Conservation (phyloP, 2,113 vertebrate genomes). For the Garra rufa region DNA sequence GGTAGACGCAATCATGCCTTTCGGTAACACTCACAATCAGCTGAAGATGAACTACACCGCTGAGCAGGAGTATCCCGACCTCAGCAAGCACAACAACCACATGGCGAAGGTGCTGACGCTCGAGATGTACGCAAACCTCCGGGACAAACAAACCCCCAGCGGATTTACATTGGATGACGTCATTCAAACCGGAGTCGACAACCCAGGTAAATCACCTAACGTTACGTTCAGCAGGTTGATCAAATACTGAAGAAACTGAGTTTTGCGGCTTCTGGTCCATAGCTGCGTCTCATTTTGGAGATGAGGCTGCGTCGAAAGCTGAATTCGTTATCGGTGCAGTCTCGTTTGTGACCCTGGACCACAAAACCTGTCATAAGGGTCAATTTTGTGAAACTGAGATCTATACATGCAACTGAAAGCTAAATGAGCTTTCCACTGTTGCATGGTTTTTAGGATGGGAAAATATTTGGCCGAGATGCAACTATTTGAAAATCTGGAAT, state of each 20-base stretch:
- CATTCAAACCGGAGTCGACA: slow-evolving; percentile 94
- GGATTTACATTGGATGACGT: slow-evolving; percentile 90
- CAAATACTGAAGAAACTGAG: background rate
- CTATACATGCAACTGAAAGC: too few relatives aligned
- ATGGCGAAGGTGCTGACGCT: slow-evolving; percentile 91
- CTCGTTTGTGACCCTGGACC: too few relatives aligned
- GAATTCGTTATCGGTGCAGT: too few relatives aligned
- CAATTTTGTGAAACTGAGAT: too few relatives aligned
- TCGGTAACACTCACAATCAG: slow-evolving; percentile 91
- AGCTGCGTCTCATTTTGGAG: too few relatives aligned
- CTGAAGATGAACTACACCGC: slow-evolving; percentile 84
- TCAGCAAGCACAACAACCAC: slow-evolving; percentile 92
- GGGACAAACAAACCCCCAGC: slow-evolving; percentile 85
- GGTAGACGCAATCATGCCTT: slow-evolving; percentile 86
- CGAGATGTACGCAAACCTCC: slow-evolving; percentile 85
- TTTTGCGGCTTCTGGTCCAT: background rate
- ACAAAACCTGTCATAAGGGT: too few relatives aligned
- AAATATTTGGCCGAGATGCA: too few relatives aligned
- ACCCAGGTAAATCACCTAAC: slow-evolving; percentile 82
- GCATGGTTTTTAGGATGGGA: too few relatives aligned
- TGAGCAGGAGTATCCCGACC: slow-evolving; percentile 89
- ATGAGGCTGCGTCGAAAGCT: too few relatives aligned
- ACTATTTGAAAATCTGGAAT: too few relatives aligned
- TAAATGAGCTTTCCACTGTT: too few relatives aligned
- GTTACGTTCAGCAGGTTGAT: background rate